Evolutionary conservation across 1,140 invertebrate genomes (phyloP), one percentile per base, ranked within the genome.

Genomic region (Littorina saxatilis): DNA sequence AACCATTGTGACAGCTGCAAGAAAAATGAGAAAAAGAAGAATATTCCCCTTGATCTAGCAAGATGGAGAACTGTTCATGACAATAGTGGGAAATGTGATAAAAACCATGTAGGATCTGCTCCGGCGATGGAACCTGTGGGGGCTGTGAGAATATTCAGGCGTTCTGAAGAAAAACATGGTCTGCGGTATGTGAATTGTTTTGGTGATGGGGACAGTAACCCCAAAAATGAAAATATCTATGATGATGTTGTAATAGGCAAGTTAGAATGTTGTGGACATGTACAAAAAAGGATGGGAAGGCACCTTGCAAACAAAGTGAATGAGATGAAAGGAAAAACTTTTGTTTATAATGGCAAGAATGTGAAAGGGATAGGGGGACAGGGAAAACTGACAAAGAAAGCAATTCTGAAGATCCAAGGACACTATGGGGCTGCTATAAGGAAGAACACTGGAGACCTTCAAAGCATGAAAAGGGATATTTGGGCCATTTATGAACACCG

Each of bases 401-500:
- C 66, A 9, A 68, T 68, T 39, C 66, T 68, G 29, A 68, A 68
- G 0, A 83, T 80, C 27, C 82, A 83, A 52, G 77, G 77, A 40
- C 82, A 83, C 74, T 80, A 80, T 83, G 82, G n/a, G n/a, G n/a
- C n/a, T n/a, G n/a, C n/a, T n/a, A n/a, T n/a, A n/a, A n/a, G n/a
- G n/a, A n/a, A n/a, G 77, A 76, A 79, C 29, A 13, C 15, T 23
- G 43, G 75, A 5, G 47, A 82, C 55, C 20, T 79, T 9, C 3
- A 32, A 32, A 58, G 58, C 29, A 83, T 83, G 77, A 43, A 58
- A 63, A 20, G 3, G 3, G 68, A 50, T 20, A 61, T 83, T 58
- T 73, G 63, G 82, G 77, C 77, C 17, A 80, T 80, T 74, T 83
- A 40, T 47, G 2, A 80, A 11, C 82, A 83, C 47, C 73, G 81